phyloP scores from a whole-genome alignment of 2,113 vertebrate genomes.

The Lamprologus sp. region DNA sequence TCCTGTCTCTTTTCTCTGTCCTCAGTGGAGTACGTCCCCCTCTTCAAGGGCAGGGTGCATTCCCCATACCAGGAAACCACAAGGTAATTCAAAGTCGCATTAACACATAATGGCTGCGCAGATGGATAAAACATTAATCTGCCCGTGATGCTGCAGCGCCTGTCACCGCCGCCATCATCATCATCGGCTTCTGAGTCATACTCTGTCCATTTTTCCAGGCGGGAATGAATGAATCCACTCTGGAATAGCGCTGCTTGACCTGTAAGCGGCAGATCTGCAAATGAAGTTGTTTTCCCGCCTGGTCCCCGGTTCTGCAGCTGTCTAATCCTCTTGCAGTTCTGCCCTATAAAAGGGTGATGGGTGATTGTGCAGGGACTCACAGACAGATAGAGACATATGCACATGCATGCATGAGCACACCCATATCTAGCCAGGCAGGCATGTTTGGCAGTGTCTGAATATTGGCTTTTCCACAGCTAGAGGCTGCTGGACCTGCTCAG shows the following conservation, averaged over 20 bases:
- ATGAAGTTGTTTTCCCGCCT: conserved; percentile 18
- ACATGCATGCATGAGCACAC: conserved; percentile 14
- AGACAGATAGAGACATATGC: conserved; percentile 27
- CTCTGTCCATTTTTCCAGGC: conserved; percentile 12
- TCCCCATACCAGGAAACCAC: neutral
- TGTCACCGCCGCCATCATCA: conserved; percentile 9
- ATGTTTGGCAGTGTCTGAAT: conserved; percentile 33
- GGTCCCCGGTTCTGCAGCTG: conserved; percentile 25
- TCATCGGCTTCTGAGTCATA: conserved; percentile 30
- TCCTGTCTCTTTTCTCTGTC: neutral
- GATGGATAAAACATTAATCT: conserved; percentile 48
- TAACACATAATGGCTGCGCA: conserved; percentile 32
- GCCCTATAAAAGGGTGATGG: neutral
- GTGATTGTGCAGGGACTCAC: conserved; percentile 3
- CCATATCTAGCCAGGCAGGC: neutral
- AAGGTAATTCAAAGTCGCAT: conserved; percentile 35
- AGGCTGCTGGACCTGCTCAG: conserved; percentile 50
- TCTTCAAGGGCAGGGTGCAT: neutral
- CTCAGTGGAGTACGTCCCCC: neutral
- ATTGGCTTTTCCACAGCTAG: conserved; percentile 57
- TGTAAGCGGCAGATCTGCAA: conserved; percentile 12
- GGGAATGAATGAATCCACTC: conserved; percentile 18
- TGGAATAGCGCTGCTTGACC: conserved; percentile 16
- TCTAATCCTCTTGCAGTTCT: conserved; percentile 9
- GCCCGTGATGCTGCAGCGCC: conserved; percentile 16